Conservation (phyloP, 2,888 invertebrate genomes). For the Agrypnus murinus region DNA sequence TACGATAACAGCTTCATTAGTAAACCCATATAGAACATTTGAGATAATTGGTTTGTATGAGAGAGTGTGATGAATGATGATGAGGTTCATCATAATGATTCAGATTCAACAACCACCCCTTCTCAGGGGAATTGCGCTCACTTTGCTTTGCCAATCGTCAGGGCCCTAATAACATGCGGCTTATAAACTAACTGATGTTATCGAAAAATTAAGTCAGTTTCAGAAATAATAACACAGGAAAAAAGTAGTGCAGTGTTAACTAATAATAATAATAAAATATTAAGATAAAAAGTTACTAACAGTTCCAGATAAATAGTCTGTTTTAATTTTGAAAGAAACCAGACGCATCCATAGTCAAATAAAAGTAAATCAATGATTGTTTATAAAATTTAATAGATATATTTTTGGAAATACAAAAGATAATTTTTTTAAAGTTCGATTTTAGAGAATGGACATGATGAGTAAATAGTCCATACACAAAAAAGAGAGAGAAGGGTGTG, state of each 20-base stretch:
- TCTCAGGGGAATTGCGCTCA: slow-evolving; percentile 55
- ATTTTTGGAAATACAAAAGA: too few relatives aligned
- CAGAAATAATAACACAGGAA: slow-evolving; percentile 9
- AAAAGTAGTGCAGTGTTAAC: too few relatives aligned
- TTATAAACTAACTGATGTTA: slow-evolving; percentile 8
- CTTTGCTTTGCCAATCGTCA: slow-evolving; percentile 36
- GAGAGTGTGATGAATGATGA: slow-evolving; percentile 58
- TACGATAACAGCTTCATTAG: slow-evolving; percentile 49
- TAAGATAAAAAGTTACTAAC: background rate
- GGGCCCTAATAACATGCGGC: slow-evolving; percentile 18
- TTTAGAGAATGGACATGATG: background rate
- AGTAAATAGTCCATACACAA: slow-evolving; percentile 18
- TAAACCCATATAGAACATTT: slow-evolving; percentile 37
- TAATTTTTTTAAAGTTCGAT: too few relatives aligned
- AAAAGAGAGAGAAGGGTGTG: slow-evolving; percentile 35
- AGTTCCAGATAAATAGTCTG: background rate
- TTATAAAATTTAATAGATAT: too few relatives aligned
- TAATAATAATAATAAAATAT: too few relatives aligned
- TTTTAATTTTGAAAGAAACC: background rate
- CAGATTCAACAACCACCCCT: slow-evolving; percentile 57
- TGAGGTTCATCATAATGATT: slow-evolving; percentile 57
- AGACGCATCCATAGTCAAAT: background rate
- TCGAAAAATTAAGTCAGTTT: slow-evolving; percentile 22
- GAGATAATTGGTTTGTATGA: slow-evolving; percentile 54
- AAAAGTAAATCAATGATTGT: too few relatives aligned